Percentiles rank a stretch among this genome's conserved stretches.
Evolutionary conservation across 64 coral and sea anemone genomes (phyloP).

Genomic region (Montipora efflorescens): DNA sequence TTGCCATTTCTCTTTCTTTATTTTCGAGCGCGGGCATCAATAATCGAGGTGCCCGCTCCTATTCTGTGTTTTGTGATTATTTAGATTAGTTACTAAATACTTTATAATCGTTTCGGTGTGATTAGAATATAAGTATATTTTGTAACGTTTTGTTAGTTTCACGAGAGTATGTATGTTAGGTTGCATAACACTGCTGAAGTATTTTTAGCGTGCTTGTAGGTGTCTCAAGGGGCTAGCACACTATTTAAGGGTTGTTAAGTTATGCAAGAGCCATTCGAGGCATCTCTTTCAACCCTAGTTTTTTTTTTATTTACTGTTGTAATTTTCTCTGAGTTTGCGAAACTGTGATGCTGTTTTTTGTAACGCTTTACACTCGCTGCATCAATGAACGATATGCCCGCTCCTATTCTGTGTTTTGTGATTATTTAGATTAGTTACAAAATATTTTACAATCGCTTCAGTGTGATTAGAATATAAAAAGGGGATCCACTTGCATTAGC

Average conservation of each 20-base stretch:
- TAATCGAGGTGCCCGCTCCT: conserved; percentile 40
- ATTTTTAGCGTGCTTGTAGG: background rate
- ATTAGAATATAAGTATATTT: conserved; percentile 22
- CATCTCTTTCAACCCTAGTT: conserved; percentile 47
- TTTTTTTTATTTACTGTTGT: conserved; percentile 14
- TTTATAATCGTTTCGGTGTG: conserved; percentile 7
- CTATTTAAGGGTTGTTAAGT: conserved; percentile 39
- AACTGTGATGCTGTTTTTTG: conserved; percentile 26
- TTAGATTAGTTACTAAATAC: no score
- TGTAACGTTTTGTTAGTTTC: conserved; percentile 46
- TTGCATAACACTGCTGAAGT: conserved; percentile 10
- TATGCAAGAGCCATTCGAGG: conserved; percentile 42
- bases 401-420: conserved; percentile 49
- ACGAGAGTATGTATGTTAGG: conserved; percentile 32
- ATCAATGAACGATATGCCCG: conserved; percentile 40
- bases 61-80: conserved; percentile 22
- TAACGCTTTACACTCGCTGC: conserved; percentile 19
- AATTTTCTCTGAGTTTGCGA: conserved; percentile 20
- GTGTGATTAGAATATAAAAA: no score
- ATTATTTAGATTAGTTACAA: conserved; percentile 55
- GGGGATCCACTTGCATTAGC: no score
- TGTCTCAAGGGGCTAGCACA: conserved; percentile 45
- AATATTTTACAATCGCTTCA: background rate
- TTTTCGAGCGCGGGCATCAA: background rate
- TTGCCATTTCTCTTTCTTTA: no score